Base-by-base conservation (phyloP, 2,113 vertebrate species). In the Rhinoptilus africanus region DNA sequence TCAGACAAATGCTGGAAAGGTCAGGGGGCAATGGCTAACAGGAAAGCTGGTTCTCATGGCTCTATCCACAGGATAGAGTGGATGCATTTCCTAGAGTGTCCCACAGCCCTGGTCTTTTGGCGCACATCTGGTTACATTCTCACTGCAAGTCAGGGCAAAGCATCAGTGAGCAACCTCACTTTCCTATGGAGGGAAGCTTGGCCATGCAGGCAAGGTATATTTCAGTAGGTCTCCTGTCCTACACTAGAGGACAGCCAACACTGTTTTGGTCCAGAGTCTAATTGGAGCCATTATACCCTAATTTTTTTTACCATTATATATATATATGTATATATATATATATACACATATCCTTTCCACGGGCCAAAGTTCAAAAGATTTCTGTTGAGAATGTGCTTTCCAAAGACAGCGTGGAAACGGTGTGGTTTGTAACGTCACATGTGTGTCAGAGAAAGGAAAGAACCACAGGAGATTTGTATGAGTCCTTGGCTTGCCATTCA, bases 1-100 rank as follows among this genome's bases (percentile, higher is more conserved):
- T 85, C 89, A 92, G 86, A 72, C 21, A 75, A 95, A 94, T 41
- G 32, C 73, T 94, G 73, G 35, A 80, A 81, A 93, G 83, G 85
- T 89, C 86, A 89, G 43, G 43, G 91, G 64, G 66, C 83, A 64
- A 84, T 3, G 5, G 50, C 62, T 84, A 71, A 81, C 48, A 91
- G 83, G 83, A 86, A 93, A 87, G 56, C 18, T 8, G 1, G 30
- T 89, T 92, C 92, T 91, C 73, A 71, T 64, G 47, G 60, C 60
- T 85, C 35, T 75, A 45, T 51, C 60, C 84, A 75, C 51, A 92
- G 69, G 56, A 51, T 18, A 63, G 39, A 35, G 14, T 68, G 43
- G 56, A 51, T 74, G 30, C 30, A 59, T 74, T 91, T 90, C 37
- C 47, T n/a, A 60, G 30, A 26, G 28, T 64, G 37, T 43, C 64